phyloP scores from a whole-genome alignment of 2,888 invertebrate genomes.

The Noctua fimbriata region DNA sequence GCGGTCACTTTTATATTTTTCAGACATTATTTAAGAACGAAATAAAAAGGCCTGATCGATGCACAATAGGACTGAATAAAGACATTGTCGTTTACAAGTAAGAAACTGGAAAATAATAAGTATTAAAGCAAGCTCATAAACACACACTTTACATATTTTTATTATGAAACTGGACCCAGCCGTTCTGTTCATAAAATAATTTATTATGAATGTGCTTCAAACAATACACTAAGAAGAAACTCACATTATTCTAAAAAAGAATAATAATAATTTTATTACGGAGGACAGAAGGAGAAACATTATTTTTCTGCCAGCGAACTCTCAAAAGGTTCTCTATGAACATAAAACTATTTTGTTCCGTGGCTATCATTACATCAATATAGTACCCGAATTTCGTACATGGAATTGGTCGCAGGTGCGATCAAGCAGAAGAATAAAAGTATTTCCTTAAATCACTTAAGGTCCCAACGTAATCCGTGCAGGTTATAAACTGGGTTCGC shows the following conservation, averaged over 20 bases:
- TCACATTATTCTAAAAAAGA: slow-evolving; percentile 30
- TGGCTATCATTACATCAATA: slow-evolving; percentile 52
- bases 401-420: slow-evolving; percentile 67
- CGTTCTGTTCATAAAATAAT: slow-evolving; percentile 43
- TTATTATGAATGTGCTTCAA: slow-evolving; percentile 34
- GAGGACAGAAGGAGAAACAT: slow-evolving; percentile 12
- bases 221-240: slow-evolving; percentile 34
- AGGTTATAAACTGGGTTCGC: slow-evolving; percentile 80
- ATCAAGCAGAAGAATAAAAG: slow-evolving; percentile 65
- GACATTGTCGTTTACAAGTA: background rate
- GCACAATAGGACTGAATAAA: background rate
- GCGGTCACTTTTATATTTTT: background rate
- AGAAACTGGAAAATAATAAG: background rate
- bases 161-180: slow-evolving; percentile 35
- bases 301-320: slow-evolving; percentile 29
- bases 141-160: slow-evolving; percentile 17
- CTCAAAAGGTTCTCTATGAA: slow-evolving; percentile 35
- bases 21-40: background rate
- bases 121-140: background rate
- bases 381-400: slow-evolving; percentile 37
- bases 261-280: slow-evolving; percentile 41
- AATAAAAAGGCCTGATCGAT: background rate
- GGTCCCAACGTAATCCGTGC: slow-evolving; percentile 77
- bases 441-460: slow-evolving; percentile 78
- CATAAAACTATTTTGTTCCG: slow-evolving; percentile 52